Base-by-base conservation (phyloP, 1,140 invertebrate species). In the Drosophila lacertosa region DNA sequence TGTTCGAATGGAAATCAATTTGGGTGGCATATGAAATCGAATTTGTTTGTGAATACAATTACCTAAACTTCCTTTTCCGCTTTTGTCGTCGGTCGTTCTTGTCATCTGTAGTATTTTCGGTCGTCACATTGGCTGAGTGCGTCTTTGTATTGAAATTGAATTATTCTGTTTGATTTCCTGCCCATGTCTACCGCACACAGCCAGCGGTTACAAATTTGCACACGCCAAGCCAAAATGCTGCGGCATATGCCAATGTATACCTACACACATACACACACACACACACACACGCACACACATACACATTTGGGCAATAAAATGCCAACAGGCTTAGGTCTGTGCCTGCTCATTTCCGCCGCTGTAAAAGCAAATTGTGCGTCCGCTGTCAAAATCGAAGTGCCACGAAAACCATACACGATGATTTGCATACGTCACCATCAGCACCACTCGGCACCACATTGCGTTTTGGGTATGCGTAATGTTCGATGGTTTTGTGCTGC, bases 121-220 rank as follows among this genome's bases (percentile, higher is more conserved):
- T 24, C 42, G 22, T 44, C 18, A 48, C 58, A 40, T 29, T 67
- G 71, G 15, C 44, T 54, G 72, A 72, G 62, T 74, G 74, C 42
- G 74, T 78, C 78, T 75, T 88, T 88, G 83, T 78, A 88, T 81
- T 76, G 74, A 81, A 89, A 89, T 84, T 84, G 86, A 89, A 89
- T 89, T 89, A 89, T 89, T 89, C 77, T 81, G 86, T 89, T 89
- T 89, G 80, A 89, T 89, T 89, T 89, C 80, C 86, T 77, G 70
- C 35, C 44, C 55, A 59, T 58, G 48, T 50, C 67, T 64, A 16
- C 16, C 33, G 26, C 54, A 60, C 54, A 60, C 69, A 67, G 55
- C 26, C 48, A 26, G 39, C 33, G 64, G 63, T 50, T 63, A 68
- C 70, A 73, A n/a, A n/a, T 73, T 62, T 68, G 26, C 69, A 70